phyloP scores from a whole-genome alignment of 2,797 vertebrate genomes.

The Gallirallus australis region DNA sequence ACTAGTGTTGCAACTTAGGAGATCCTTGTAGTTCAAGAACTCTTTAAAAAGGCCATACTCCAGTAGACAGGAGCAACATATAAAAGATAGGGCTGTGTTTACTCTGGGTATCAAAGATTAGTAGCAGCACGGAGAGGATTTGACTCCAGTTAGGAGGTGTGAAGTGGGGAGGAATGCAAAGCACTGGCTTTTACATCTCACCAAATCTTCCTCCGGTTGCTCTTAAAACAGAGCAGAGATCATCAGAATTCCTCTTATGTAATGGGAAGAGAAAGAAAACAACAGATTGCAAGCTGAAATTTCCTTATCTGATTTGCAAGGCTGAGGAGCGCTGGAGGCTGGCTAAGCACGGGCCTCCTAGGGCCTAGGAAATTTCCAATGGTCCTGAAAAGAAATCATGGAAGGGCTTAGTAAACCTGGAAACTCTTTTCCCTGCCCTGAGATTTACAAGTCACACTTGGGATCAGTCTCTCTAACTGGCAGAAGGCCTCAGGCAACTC shows the following conservation, averaged over 20 bases:
- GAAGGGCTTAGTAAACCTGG: background rate
- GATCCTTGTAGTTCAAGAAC: background rate
- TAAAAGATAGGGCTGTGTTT: background rate
- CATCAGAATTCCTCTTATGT: slow-evolving; percentile 16
- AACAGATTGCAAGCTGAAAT: slow-evolving; percentile 31
- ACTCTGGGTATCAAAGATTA: background rate
- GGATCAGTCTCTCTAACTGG: background rate
- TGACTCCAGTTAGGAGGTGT: background rate
- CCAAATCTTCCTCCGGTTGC: background rate
- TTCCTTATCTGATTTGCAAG: background rate
- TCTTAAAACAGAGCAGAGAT: slow-evolving; percentile 21
- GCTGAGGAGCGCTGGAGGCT: background rate
- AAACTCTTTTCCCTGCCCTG: background rate
- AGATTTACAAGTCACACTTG: background rate
- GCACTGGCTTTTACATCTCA: background rate
- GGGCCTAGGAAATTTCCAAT: background rate
- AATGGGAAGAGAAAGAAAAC: slow-evolving; percentile 29
- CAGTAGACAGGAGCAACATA: background rate
- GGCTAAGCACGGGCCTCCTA: background rate
- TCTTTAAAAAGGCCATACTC: background rate
- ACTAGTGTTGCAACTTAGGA: background rate
- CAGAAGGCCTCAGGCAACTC: background rate
- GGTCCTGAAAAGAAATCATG: background rate
- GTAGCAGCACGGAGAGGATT: background rate
- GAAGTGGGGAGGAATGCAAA: background rate